phyloP scores from a whole-genome alignment of 2,797 vertebrate genomes.

The Corythornis leucogaster region DNA sequence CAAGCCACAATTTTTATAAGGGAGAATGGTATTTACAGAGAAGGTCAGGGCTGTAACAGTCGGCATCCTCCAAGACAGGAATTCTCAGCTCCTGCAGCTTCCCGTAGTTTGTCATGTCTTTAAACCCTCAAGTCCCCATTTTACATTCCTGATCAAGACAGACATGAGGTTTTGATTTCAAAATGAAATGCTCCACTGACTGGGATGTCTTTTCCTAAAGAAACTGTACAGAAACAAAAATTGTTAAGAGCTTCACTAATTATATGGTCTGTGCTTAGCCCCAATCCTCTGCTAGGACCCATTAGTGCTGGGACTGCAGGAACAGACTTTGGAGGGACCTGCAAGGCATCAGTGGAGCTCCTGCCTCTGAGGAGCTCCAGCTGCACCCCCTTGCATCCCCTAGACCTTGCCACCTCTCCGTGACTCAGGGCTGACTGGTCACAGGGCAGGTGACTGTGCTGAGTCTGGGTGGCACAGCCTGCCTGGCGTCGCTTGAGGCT shows the following conservation, averaged over 20 bases:
- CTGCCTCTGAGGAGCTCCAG: background rate
- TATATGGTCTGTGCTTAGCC: background rate
- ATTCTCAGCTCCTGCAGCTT: constrained; percentile 55
- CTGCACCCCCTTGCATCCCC: background rate
- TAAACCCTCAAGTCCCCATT: constrained; percentile 27
- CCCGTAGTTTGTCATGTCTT: constrained; percentile 55
- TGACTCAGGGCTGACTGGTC: background rate
- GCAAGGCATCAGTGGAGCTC: background rate
- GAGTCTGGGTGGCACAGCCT: background rate
- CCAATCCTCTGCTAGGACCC: background rate
- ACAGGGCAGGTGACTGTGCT: background rate
- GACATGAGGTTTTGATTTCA: constrained; percentile 19
- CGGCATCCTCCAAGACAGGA: constrained; percentile 48
- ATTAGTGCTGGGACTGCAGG: background rate
- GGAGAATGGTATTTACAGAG: constrained; percentile 56
- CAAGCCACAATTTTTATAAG: constrained; percentile 49
- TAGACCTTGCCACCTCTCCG: background rate
- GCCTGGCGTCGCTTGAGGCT: background rate
- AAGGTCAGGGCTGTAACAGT: constrained; percentile 56
- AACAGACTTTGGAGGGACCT: background rate
- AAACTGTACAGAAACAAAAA: background rate
- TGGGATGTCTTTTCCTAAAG: background rate
- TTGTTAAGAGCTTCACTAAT: background rate
- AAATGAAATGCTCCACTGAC: background rate
- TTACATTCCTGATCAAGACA: background rate